Conservation (phyloP, 1,140 invertebrate genomes). For the Drosophila pectinifera region DNA sequence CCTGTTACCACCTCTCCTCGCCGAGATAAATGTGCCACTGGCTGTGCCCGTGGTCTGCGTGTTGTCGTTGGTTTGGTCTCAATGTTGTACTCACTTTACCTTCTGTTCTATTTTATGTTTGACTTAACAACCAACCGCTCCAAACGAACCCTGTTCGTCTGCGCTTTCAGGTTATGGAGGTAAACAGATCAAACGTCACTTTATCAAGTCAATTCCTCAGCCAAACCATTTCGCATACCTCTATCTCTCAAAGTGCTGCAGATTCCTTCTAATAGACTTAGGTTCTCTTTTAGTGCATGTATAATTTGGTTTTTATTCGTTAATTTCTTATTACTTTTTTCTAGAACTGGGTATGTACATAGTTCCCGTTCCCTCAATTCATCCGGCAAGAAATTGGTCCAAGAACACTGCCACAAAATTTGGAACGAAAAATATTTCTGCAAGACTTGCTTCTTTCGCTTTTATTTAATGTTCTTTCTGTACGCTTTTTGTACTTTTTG, state of each 20-base stretch:
- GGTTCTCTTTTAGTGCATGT: conserved; percentile 47
- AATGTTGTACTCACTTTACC: conserved; percentile 66
- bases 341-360: conserved; percentile 66
- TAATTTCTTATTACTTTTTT: conserved; percentile 47
- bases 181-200: conserved; percentile 61
- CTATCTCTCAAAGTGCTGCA: conserved; percentile 20
- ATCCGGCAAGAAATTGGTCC: conserved; percentile 57
- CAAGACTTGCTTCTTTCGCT: conserved; percentile 10
- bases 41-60: conserved; percentile 38
- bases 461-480: conserved; percentile 20
- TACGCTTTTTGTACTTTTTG: conserved; percentile 35
- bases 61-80: conserved; percentile 55
- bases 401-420: no score
- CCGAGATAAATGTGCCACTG: conserved; percentile 6
- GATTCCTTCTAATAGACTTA: conserved; percentile 36
- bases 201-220: conserved; percentile 47
- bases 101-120: conserved; percentile 79
- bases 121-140: conserved; percentile 40
- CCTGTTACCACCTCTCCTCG: not conserved
- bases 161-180: conserved; percentile 73
- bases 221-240: conserved; percentile 26
- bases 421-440: conserved; percentile 29
- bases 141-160: conserved; percentile 53
- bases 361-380: conserved; percentile 31
- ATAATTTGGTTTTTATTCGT: conserved; percentile 42